Evolutionary conservation across 2,888 invertebrate genomes (phyloP).

Genomic region (Antitype chi): DNA sequence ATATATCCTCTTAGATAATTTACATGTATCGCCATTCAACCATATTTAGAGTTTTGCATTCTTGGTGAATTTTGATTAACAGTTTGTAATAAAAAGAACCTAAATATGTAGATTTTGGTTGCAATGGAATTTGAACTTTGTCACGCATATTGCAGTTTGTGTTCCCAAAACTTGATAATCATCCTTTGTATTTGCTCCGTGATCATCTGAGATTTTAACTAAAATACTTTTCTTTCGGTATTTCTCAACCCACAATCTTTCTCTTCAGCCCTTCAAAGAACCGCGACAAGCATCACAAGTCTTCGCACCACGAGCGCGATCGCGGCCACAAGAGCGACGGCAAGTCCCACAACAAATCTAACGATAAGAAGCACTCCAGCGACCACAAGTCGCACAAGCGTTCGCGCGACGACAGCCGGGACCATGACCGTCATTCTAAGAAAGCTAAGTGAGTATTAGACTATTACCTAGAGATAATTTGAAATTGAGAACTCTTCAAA

Average conservation of each 20-base stretch:
- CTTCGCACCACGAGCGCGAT: slow-evolving; percentile 77
- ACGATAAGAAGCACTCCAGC: slow-evolving; percentile 80
- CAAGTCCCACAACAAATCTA: slow-evolving; percentile 81
- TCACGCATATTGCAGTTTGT: no score
- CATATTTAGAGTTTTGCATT: no score
- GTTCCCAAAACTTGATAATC: no score
- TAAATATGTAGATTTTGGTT: no score
- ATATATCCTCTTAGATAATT: no score
- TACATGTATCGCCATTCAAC: no score
- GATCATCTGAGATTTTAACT: no score
- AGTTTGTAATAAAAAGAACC: no score
- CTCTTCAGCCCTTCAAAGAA: slow-evolving; percentile 85
- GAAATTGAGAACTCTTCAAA: no score
- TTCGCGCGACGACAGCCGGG: slow-evolving; percentile 94
- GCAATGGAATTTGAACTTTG: no score
- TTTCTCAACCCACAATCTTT: background rate
- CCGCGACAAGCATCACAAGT: slow-evolving; percentile 87
- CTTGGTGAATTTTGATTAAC: no score
- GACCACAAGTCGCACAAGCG: slow-evolving; percentile 91
- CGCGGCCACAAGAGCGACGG: slow-evolving; percentile 70
- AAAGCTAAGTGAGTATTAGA: slow-evolving; percentile 91
- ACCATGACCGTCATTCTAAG: slow-evolving; percentile 92
- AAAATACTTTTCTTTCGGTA: background rate
- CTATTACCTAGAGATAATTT: background rate
- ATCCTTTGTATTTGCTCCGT: no score